Evolutionary conservation across 2,888 invertebrate genomes (phyloP), one percentile per base, ranked within the genome.

Genomic region (Conistra vaccinii): DNA sequence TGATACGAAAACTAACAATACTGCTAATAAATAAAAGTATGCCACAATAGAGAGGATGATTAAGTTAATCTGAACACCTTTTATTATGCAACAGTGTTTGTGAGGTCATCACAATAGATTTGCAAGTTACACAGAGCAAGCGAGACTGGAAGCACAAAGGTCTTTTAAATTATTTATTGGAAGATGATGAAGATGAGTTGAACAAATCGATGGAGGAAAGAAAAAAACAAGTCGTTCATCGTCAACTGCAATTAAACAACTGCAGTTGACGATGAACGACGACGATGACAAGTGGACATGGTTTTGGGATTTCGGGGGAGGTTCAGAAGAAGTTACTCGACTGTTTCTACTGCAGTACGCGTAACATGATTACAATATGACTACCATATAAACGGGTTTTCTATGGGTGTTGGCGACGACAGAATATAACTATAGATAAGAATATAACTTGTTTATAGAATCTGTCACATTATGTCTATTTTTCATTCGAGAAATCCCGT

Each of bases 1-100:
- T 79, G 66, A 63, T 75, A 70, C 29, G n/a, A 35, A 75, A 53
- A 70, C 70, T 67, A 75, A 80, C 58, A 75, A 70, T 70, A 58
- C 53, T 60, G 45, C 39, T 63, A 55, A 71, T 71, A 71, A 71
- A 80, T 68, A 74, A 69, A 61, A 74, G 58, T 63, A 73, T 63
- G 45, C 57, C 67, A 68, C 53, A 65, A 58, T 69, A 60, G 68
- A 62, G 45, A 67, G 39, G 73, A 73, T 51, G 61, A 62, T 23
- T 72, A 48, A 32, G 61, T 73, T 63, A 48, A 78, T 73, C 67
- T 65, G n/a, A 67, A 74, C 63, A 75, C 26, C 26, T 66, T 74
- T 42, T 69, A 42, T 79, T 69, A 69, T 61, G 75, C 79, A 80
- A 73, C 62, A 39, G 29, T 35, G 55, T 65, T 53, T 48, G 51